Evolutionary conservation across 2,797 vertebrate species (phyloP).

Genomic region (Clarias platycephalus): DNA sequence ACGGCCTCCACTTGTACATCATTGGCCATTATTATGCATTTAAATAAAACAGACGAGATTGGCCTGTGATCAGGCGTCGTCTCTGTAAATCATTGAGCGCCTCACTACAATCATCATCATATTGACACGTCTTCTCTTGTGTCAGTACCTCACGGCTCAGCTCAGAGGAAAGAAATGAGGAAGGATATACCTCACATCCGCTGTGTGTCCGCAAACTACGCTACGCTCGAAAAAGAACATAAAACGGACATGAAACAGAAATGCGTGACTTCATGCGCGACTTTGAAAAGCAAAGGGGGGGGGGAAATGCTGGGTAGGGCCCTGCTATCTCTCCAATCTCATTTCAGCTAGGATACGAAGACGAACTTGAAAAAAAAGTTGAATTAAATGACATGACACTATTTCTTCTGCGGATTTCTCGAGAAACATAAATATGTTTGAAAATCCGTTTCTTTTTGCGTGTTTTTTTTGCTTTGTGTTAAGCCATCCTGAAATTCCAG

Average conservation of each 20-base stretch:
- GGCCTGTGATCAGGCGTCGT: not conserved
- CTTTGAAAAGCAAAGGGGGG: not conserved
- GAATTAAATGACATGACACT: no score
- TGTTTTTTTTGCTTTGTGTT: not conserved
- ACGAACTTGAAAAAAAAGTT: no score
- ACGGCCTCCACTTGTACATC: slow-evolving; percentile 28
- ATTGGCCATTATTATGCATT: slow-evolving; percentile 14
- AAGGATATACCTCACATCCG: slow-evolving; percentile 20
- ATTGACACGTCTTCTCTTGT: not conserved
- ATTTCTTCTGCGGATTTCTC: not conserved
- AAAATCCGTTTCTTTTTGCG: not conserved
- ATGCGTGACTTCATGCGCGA: slow-evolving; percentile 34
- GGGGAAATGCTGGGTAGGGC: not conserved
- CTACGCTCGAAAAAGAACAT: slow-evolving; percentile 33
- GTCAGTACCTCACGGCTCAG: not conserved
- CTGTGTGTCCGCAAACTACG: slow-evolving; percentile 47
- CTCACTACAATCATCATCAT: not conserved
- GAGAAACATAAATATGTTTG: not conserved
- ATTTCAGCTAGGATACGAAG: not conserved
- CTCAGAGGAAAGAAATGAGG: slow-evolving; percentile 17
- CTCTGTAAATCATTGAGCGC: not conserved
- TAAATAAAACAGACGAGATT: slow-evolving; percentile 8
- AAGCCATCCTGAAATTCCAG: slow-evolving; percentile 3
- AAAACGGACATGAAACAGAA: slow-evolving; percentile 57
- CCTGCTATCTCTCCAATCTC: not conserved